Percentiles rank a stretch among this genome's conserved stretches.
phyloP scores from a whole-genome alignment of 2,888 invertebrate genomes.

The Ypsolopha scabrella region DNA sequence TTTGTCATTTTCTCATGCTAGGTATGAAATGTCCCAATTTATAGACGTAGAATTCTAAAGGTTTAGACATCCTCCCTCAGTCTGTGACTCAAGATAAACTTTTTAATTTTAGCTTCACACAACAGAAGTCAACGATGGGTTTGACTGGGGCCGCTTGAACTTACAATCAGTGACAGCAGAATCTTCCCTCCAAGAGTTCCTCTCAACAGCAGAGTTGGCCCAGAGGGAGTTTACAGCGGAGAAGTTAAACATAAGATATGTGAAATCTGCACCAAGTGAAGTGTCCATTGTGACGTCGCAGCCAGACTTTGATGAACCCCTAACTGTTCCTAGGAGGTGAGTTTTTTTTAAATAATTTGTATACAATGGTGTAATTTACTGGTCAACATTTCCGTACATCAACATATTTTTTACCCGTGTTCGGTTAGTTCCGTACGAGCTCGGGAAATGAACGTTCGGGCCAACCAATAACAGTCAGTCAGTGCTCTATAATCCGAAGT shows the following conservation, averaged over 20 bases:
- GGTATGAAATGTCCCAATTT: no score
- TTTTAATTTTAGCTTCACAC: slow-evolving; percentile 78
- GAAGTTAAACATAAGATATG: slow-evolving; percentile 81
- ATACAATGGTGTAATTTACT: no score
- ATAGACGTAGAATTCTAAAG: no score
- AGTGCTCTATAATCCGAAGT: no score
- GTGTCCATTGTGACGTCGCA: slow-evolving; percentile 50
- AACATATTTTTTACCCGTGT: no score
- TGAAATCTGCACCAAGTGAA: slow-evolving; percentile 45
- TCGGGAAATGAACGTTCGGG: no score
- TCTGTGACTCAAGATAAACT: background rate
- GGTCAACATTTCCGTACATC: no score
- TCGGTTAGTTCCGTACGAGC: no score
- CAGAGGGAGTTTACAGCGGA: slow-evolving; percentile 95
- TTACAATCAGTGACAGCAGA: slow-evolving; percentile 95
- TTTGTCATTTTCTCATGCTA: no score
- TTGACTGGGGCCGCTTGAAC: slow-evolving; percentile 91
- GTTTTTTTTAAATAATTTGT: background rate
- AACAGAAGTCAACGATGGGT: slow-evolving; percentile 89
- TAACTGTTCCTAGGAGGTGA: slow-evolving; percentile 81
- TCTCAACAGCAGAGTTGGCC: slow-evolving; percentile 94
- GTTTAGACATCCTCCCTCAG: no score
- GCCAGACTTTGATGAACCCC: slow-evolving; percentile 55
- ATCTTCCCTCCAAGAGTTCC: slow-evolving; percentile 95
- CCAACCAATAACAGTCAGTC: no score